These are phyloP conservation scores for Oncorhynchus kisutch DNA, from an alignment of 2,113 vertebrate genomes.

Conservation along the genomic window DNA sequence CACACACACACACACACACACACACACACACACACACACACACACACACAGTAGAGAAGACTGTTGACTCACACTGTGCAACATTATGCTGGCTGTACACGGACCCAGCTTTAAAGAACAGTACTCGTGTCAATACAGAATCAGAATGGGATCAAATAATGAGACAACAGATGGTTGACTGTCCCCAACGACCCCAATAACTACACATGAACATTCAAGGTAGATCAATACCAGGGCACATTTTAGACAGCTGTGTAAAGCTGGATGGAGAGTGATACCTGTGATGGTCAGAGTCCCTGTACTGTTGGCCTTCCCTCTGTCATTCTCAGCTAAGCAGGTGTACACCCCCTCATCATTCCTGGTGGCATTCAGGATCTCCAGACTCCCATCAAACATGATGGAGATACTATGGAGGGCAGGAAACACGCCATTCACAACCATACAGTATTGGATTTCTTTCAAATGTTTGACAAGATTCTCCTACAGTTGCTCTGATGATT, in stretches of 20 bases:
- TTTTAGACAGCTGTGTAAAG: background rate
- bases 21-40: background rate
- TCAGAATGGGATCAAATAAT: too few relatives aligned
- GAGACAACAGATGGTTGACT: too few relatives aligned
- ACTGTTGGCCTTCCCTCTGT: constrained; percentile 90
- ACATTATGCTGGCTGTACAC: too few relatives aligned
- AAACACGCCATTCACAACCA: background rate
- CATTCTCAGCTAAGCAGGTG: constrained; percentile 93
- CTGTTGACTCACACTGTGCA: background rate
- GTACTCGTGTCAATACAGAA: too few relatives aligned
- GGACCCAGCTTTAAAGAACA: too few relatives aligned
- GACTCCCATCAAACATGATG: constrained; percentile 89
- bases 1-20: background rate
- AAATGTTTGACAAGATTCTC: too few relatives aligned
- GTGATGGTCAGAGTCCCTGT: constrained; percentile 89
- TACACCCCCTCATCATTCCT: constrained; percentile 86
- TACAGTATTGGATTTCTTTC: too few relatives aligned
- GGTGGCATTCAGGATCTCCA: constrained; percentile 91
- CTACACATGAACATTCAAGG: background rate
- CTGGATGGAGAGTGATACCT: constrained; percentile 65
- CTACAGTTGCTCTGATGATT: background rate
- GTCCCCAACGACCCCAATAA: too few relatives aligned
- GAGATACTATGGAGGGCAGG: constrained; percentile 72
- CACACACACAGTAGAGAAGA: background rate
- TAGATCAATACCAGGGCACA: background rate